A percentile compares a stretch with the other conserved stretches of the same genome.
phyloP scores from a whole-genome alignment of 2,888 invertebrate species.

The Yponomeuta evonymella region DNA sequence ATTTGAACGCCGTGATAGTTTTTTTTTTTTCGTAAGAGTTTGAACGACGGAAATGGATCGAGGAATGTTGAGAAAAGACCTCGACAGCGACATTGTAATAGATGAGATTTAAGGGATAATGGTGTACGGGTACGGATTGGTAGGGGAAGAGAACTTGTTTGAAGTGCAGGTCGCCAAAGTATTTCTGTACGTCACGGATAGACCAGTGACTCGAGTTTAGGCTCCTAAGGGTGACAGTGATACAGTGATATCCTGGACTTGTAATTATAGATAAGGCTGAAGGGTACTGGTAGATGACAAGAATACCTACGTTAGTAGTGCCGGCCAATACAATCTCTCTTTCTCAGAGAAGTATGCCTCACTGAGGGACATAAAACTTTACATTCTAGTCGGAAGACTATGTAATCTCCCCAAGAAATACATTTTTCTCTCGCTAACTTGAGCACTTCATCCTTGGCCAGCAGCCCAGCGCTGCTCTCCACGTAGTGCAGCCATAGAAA shows the following conservation, averaged over 20 bases:
- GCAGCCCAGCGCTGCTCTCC: slow-evolving; percentile 44
- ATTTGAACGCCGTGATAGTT: too few relatives aligned
- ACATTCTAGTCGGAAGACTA: too few relatives aligned
- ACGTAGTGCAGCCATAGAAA: slow-evolving; percentile 57
- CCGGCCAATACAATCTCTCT: too few relatives aligned
- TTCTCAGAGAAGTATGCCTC: too few relatives aligned
- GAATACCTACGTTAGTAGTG: too few relatives aligned
- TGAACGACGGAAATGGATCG: too few relatives aligned
- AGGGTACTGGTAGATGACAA: too few relatives aligned
- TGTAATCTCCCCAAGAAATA: not conserved
- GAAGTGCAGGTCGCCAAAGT: slow-evolving; percentile 53
- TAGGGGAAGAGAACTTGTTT: slow-evolving; percentile 50
- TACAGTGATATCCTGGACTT: too few relatives aligned
- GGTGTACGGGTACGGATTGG: slow-evolving; percentile 43
- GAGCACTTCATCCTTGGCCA: slow-evolving; percentile 50
- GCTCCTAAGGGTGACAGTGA: slow-evolving; percentile 31
- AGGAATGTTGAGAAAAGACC: too few relatives aligned
- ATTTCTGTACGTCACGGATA: slow-evolving; percentile 57
- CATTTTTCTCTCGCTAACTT: slow-evolving; percentile 33
- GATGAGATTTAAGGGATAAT: slow-evolving; percentile 39
- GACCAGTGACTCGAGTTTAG: slow-evolving; percentile 52
- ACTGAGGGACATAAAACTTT: too few relatives aligned
- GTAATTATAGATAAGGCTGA: too few relatives aligned
- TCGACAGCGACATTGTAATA: slow-evolving; percentile 14
- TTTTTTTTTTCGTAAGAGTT: too few relatives aligned